Evolutionary conservation across 2,113 vertebrate genomes (phyloP).

Genomic region (Catharus fuscescens): DNA sequence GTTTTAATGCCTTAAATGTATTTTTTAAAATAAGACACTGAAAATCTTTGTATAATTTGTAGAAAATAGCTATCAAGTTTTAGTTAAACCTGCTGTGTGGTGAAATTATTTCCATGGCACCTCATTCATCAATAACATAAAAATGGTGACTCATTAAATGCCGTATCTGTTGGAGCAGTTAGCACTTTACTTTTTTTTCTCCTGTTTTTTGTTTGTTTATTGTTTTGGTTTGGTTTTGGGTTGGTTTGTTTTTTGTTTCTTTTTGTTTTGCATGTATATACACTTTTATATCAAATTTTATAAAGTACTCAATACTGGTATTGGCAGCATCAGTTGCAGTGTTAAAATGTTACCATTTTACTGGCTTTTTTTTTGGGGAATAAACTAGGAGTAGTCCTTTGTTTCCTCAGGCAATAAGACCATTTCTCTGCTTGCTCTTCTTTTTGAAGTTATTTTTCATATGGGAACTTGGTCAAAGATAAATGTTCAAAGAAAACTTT

Average conservation of each 20-base stretch:
- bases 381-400: not conserved
- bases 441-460: not conserved
- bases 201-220: too few relatives aligned
- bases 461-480: not conserved
- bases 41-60: not conserved
- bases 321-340: not conserved
- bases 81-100: not conserved
- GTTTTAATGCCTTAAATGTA: not conserved
- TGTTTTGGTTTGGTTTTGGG: too few relatives aligned
- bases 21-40: not conserved
- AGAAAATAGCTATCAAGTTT: not conserved
- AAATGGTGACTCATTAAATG: not conserved
- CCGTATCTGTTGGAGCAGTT: not conserved
- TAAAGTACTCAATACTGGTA: not conserved
- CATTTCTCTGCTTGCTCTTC: not conserved
- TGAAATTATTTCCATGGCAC: not conserved
- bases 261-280: not conserved
- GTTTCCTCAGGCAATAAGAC: not conserved
- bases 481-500: not conserved
- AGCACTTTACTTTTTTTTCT: not conserved
- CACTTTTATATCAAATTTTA: not conserved
- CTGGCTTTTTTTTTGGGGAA: not conserved
- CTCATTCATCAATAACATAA: not conserved
- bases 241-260: too few relatives aligned
- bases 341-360: not conserved